Conservation (phyloP, 2,113 vertebrate genomes). For the Sphaerodactylus townsendi region DNA sequence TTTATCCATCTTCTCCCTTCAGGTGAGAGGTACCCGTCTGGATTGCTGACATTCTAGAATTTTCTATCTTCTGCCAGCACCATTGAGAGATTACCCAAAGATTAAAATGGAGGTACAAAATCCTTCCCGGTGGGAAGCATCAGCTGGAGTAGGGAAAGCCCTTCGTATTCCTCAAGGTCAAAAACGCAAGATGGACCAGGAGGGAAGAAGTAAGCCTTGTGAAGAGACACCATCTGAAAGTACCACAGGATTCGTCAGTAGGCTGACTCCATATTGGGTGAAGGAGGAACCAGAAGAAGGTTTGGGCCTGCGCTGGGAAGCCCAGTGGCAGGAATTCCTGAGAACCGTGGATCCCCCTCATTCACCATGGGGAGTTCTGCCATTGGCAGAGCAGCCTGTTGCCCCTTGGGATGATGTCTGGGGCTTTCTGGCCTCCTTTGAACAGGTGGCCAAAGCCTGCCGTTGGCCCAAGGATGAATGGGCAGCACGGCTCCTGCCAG, state of each 20-base stretch:
- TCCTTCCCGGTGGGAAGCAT: background rate
- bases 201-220: background rate
- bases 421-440: background rate
- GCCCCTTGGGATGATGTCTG: background rate
- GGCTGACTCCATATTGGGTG: background rate
- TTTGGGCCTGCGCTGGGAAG: background rate
- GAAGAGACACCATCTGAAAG: background rate
- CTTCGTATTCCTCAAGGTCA: background rate
- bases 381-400: background rate
- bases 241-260: background rate
- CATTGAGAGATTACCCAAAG: too few relatives aligned
- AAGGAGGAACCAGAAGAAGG: background rate
- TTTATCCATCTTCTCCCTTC: too few relatives aligned
- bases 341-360: background rate
- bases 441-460: too few relatives aligned
- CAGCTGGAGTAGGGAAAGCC: background rate
- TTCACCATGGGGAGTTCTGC: background rate
- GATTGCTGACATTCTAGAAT: too few relatives aligned
- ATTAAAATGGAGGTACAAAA: background rate
- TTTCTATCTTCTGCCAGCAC: too few relatives aligned
- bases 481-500: too few relatives aligned
- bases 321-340: constrained; percentile 8
- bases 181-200: background rate
- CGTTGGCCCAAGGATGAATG: too few relatives aligned
- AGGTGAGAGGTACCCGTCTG: too few relatives aligned